Percentiles rank a stretch among this genome's conserved stretches.
phyloP scores from a whole-genome alignment of 1,140 invertebrate genomes.

The Platyscapa corneri region DNA sequence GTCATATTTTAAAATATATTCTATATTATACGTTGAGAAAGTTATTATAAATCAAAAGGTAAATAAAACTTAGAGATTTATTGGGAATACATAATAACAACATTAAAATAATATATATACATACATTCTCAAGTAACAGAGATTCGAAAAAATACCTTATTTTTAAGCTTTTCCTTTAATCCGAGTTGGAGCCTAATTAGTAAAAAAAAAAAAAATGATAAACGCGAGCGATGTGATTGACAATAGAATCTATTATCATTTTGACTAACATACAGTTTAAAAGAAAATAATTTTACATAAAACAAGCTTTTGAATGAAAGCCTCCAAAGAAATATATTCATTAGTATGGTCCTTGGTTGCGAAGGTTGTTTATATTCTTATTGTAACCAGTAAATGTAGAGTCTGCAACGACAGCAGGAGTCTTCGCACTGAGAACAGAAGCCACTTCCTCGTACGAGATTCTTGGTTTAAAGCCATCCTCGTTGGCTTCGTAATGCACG shows the following conservation, averaged over 20 bases:
- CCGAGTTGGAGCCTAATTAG: neutral
- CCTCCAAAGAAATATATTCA: neutral
- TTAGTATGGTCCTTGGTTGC: slow-evolving; percentile 28
- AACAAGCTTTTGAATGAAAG: neutral
- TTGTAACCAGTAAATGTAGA: neutral
- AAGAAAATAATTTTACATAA: neutral
- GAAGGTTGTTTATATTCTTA: neutral
- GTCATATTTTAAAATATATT: neutral
- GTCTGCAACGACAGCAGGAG: neutral
- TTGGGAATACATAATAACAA: neutral
- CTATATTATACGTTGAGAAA: neutral
- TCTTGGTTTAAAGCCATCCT: slow-evolving; percentile 84
- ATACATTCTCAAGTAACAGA: neutral
- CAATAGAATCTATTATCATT: neutral
- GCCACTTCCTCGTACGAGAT: slow-evolving; percentile 82
- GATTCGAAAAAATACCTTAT: neutral
- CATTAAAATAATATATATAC: neutral
- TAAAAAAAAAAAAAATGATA: neutral
- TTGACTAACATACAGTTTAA: neutral
- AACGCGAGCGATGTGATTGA: neutral
- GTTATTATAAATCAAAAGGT: neutral
- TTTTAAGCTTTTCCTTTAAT: neutral
- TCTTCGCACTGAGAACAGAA: slow-evolving; percentile 22
- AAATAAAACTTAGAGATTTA: neutral
- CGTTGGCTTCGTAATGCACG: slow-evolving; percentile 86